Base-by-base conservation (phyloP, 2,113 vertebrate species). In the Leptocoma aspasia region DNA sequence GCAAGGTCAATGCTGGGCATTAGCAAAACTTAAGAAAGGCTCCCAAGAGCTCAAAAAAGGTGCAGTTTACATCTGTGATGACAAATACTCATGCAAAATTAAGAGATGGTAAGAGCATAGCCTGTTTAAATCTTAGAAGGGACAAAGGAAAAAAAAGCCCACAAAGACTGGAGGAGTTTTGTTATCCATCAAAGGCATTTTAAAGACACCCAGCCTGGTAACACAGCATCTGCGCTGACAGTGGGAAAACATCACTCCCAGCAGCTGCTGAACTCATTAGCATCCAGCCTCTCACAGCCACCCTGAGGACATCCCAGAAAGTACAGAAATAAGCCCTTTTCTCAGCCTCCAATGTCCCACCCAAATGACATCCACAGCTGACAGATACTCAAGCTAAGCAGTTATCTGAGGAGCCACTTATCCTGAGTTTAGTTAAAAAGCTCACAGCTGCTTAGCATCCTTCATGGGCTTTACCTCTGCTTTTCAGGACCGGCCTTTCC, bases 211-310 rank as follows among this genome's bases (percentile, higher is more conserved):
- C 90, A 79, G 52, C 11, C 54, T 76, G 53, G 52, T 71, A 93
- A 83, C 24, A 56, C 7, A 59, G 71, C 45, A 69, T 79, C 80
- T 0, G 0, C 37, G 17, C 49, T 89, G 89, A 69, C 65, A 68
- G 78, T 56, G 69, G 70, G 90, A 94, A 96, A 83, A 86, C 59
- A 89, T 42, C 71, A 78, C 11, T 73, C 9, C 7, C 39, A 73
- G 54, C 94, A 96, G 93, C 93, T 97, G 95, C 72, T 79, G 86
- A 88, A 95, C 54, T 94, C 92, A 77, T 96, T 75, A 91, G 42
- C 57, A 59, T 91, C 86, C 54, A 70, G 59, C 42, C 35, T 94
- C 83, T 90, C 93, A 89, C 56, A 91, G 61, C 18, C 70, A 94
- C 69, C 28, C 68, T 2, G 1, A 75, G 72, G 50, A 94, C 69